phyloP scores from a whole-genome alignment of 2,113 vertebrate species.

The Pipra filicauda region DNA sequence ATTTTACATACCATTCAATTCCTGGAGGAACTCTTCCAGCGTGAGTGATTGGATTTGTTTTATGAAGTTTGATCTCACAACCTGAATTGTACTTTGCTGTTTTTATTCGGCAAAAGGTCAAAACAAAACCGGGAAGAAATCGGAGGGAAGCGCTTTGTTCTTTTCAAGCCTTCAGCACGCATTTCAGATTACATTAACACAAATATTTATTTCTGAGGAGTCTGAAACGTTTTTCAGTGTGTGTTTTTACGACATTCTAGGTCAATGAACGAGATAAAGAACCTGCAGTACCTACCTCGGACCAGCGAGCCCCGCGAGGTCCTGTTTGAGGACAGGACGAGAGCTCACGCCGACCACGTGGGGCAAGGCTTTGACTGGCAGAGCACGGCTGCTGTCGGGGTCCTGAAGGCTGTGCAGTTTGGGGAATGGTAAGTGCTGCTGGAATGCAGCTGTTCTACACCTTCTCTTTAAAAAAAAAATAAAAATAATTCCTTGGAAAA shows the following conservation, averaged over 20 bases:
- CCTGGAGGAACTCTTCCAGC: not conserved
- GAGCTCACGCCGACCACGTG: conserved; percentile 95
- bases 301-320: conserved; percentile 95
- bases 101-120: not conserved
- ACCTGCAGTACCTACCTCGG: conserved; percentile 95
- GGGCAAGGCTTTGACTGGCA: conserved; percentile 99
- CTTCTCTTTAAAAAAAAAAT: not conserved
- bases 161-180: not conserved
- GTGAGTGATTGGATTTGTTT: not conserved
- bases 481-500: not conserved
- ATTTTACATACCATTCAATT: not conserved
- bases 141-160: not conserved
- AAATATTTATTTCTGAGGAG: not conserved
- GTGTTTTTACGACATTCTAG: conserved; percentile 34
- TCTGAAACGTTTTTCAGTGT: not conserved
- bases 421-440: conserved; percentile 86
- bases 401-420: conserved; percentile 96
- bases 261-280: conserved; percentile 98
- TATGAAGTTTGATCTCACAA: not conserved
- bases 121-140: not conserved
- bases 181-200: not conserved
- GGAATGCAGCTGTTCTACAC: accelerated
- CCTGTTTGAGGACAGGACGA: conserved; percentile 94
- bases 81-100: not conserved
- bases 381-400: conserved; percentile 95